Conservation (phyloP, 2,888 invertebrate species). For the Drosophila affinis region DNA sequence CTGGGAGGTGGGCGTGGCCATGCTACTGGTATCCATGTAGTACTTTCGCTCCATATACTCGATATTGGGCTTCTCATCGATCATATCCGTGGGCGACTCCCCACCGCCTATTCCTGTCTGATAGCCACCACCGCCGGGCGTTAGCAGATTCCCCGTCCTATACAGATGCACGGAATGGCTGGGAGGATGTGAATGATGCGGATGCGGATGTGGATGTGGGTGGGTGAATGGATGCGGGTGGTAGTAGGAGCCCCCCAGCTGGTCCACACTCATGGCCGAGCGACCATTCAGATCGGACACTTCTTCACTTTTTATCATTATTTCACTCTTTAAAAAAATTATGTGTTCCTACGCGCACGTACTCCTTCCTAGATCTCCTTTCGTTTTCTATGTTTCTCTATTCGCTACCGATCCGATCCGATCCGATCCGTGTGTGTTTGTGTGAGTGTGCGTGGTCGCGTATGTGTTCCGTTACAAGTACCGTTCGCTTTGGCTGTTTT, state of each 20-base stretch:
- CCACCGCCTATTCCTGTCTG: conserved; percentile 63
- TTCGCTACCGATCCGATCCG: not conserved
- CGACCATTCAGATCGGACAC: conserved; percentile 70
- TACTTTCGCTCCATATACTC: conserved; percentile 81
- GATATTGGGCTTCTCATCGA: conserved; percentile 81
- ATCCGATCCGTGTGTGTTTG: not conserved
- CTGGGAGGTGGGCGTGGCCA: conserved; percentile 59
- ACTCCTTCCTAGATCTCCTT: not conserved
- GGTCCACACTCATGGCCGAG: conserved; percentile 57
- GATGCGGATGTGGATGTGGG: conserved; percentile 48
- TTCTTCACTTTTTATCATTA: conserved; percentile 83
- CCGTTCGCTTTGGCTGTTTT: conserved; percentile 72
- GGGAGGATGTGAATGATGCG: conserved; percentile 20
- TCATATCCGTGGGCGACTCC: conserved; percentile 78
- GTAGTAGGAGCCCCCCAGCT: conserved; percentile 58
- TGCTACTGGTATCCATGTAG: conserved; percentile 64
- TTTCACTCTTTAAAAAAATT: conserved; percentile 32
- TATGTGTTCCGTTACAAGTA: conserved; percentile 32
- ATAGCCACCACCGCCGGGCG: conserved; percentile 62
- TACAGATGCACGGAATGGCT: conserved; percentile 59
- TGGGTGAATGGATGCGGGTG: conserved; percentile 51
- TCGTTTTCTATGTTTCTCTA: conserved; percentile 1
- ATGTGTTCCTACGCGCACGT: not conserved
- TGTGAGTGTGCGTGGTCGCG: not conserved
- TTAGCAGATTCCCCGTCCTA: conserved; percentile 72